Conservation (phyloP, 2,797 vertebrate genomes). For the Aeoliscus strigatus region DNA sequence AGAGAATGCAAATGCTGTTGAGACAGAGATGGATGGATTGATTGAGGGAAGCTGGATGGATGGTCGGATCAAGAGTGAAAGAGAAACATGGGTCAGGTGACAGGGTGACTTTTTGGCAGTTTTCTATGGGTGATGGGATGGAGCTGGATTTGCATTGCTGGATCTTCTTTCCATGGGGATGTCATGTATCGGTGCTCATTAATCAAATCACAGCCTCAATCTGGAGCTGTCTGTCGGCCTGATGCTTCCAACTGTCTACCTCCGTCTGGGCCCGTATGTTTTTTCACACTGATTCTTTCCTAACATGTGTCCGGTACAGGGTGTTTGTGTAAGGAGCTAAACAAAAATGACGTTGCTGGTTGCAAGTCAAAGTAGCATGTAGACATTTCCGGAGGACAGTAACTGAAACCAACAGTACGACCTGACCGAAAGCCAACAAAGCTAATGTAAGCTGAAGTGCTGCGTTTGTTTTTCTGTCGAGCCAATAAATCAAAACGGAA, state of each 20-base stretch:
- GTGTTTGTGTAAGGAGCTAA: too few relatives aligned
- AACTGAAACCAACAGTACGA: too few relatives aligned
- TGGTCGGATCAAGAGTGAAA: slow-evolving; percentile 55
- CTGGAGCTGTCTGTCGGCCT: slow-evolving; percentile 47
- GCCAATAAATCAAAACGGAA: too few relatives aligned
- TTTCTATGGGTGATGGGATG: slow-evolving; percentile 49
- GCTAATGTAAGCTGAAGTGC: too few relatives aligned
- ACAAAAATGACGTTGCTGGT: too few relatives aligned
- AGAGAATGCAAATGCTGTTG: slow-evolving; percentile 74
- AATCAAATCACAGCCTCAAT: slow-evolving; percentile 73
- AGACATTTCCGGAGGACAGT: too few relatives aligned
- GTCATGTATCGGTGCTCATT: slow-evolving; percentile 73
- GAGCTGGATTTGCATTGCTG: slow-evolving; percentile 76
- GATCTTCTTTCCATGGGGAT: slow-evolving; percentile 76
- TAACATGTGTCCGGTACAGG: too few relatives aligned
- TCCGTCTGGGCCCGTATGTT: too few relatives aligned
- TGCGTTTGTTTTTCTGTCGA: too few relatives aligned
- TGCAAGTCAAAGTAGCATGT: too few relatives aligned
- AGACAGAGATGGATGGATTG: slow-evolving; percentile 44
- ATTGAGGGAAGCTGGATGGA: slow-evolving; percentile 29
- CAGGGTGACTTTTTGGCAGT: slow-evolving; percentile 62
- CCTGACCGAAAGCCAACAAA: too few relatives aligned
- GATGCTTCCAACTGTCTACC: slow-evolving; percentile 48
- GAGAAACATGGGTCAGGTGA: slow-evolving; percentile 67
- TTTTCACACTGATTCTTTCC: too few relatives aligned